Evolutionary conservation across 2,797 vertebrate genomes (phyloP), one percentile per base, ranked within the genome.

Genomic region (Melanogrammus aeglefinus): DNA sequence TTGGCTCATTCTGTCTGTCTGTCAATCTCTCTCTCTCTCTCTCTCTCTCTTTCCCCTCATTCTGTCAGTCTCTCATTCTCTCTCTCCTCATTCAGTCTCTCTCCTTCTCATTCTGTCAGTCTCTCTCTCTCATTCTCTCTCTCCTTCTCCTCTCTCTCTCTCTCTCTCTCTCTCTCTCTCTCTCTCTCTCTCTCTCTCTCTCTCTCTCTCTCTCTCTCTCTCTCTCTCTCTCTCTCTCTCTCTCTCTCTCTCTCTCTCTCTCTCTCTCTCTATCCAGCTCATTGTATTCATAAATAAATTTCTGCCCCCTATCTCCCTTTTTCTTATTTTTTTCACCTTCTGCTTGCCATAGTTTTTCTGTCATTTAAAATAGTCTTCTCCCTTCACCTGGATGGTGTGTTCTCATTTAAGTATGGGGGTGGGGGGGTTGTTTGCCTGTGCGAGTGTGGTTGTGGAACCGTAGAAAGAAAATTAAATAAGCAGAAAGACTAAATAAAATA

Each of bases 1-100:
- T 83, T 86, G 84, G 89, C 87, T 86, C 79, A 10, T 0, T 76
- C 81, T 84, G 81, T 38, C 79, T 86, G 77, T 76, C 77, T 24
- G 24, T 0, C 72, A 76, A 74, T 78, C 63, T 75, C 74, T 57
- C 81, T 77, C 73, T 51, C 72, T 57, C 47, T 72, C 69, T 79
- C 82, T 63, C 75, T 81, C 80, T 84, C 44, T 79, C 82, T 69
- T 73, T 81, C 80, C 84, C 44, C 87, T 86, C 79, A 10, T 0
- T 76, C 81, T 84, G 81, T 38, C 79, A 86, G 77, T 76, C 77
- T 29, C n/a, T 0, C 72, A 75, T 72, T 78, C 44, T 75, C 74
- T 57, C 81, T 77, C 73, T 51, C n/a, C n/a, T n/a, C n/a, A n/a
- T n/a, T n/a, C n/a, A n/a, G n/a, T n/a, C 72, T 57, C 47, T 72